Percentiles rank a stretch among this genome's conserved stretches.
Conservation (phyloP, 1,140 invertebrate genomes). For the Hormaphis cornu region DNA sequence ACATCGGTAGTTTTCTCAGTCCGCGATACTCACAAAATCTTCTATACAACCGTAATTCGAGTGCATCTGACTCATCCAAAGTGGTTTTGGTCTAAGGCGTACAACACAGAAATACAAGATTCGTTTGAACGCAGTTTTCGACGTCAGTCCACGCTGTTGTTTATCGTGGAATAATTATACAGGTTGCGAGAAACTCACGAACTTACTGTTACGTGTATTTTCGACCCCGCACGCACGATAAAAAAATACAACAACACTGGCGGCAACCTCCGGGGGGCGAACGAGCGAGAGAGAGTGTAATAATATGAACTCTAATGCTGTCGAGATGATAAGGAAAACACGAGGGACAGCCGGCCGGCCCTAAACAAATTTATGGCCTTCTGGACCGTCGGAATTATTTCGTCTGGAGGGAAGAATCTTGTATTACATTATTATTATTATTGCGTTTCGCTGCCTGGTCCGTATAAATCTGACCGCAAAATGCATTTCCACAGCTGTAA, state of each 20-base stretch:
- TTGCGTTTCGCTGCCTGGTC: conserved; percentile 25
- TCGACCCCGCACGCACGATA: neutral
- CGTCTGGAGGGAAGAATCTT: conserved; percentile 31
- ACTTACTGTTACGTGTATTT: neutral
- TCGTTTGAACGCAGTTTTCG: too few species aligned
- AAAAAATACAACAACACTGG: neutral
- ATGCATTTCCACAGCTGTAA: conserved; percentile 31
- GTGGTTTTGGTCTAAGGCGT: too few species aligned
- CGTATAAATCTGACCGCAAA: conserved; percentile 32
- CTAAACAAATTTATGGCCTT: conserved; percentile 32
- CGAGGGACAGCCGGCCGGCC: conserved; percentile 27
- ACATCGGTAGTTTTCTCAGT: too few species aligned
- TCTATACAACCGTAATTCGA: too few species aligned
- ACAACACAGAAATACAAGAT: too few species aligned
- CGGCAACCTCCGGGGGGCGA: neutral
- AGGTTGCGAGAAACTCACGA: too few species aligned
- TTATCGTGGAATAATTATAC: too few species aligned
- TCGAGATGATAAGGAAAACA: conserved; percentile 30
- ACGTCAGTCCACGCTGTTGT: too few species aligned
- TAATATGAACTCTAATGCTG: conserved; percentile 24
- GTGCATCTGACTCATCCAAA: too few species aligned
- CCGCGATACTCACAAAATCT: too few species aligned
- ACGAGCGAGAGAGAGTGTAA: too few species aligned
- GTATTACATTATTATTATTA: conserved; percentile 32
- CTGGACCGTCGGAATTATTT: conserved; percentile 32